phyloP scores from a whole-genome alignment of 1,140 invertebrate genomes.

The Lepidurus packardi region DNA sequence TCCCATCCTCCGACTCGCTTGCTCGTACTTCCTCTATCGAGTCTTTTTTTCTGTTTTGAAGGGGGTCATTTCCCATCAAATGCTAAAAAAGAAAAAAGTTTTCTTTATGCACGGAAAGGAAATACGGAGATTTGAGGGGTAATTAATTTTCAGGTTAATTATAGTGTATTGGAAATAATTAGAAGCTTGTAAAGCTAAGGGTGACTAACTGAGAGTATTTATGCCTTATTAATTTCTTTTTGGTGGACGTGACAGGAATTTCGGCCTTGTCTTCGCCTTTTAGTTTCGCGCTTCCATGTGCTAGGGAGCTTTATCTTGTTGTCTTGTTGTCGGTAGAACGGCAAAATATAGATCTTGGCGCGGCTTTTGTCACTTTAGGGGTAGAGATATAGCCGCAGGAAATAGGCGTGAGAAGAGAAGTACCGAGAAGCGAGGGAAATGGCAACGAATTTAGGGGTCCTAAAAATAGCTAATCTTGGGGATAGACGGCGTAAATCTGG shows the following conservation, averaged over 20 bases:
- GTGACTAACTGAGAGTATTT: not conserved
- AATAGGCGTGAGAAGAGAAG: not conserved
- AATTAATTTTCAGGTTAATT: not conserved
- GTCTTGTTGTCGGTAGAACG: not conserved
- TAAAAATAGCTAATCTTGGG: conserved; percentile 6
- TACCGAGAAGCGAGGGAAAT: not conserved
- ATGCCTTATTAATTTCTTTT: not conserved
- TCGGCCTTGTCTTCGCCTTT: not conserved
- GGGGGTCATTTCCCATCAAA: no score
- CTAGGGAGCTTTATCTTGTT: not conserved
- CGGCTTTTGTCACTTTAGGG: not conserved
- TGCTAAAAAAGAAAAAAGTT: not conserved
- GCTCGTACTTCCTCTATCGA: conserved; percentile 9
- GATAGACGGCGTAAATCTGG: not conserved
- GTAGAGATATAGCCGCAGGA: not conserved
- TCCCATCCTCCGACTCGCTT: not conserved
- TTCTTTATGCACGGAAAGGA: not conserved
- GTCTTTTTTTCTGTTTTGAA: not conserved
- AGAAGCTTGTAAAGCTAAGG: not conserved
- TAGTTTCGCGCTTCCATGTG: not conserved
- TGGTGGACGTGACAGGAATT: not conserved
- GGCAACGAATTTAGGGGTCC: not conserved
- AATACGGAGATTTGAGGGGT: not conserved
- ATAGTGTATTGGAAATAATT: not conserved
- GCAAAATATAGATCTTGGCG: conserved; percentile 21